Percentiles rank a stretch among this genome's conserved stretches.
Conservation (phyloP, 2,888 invertebrate genomes). For the Dastarcus helophoroides region DNA sequence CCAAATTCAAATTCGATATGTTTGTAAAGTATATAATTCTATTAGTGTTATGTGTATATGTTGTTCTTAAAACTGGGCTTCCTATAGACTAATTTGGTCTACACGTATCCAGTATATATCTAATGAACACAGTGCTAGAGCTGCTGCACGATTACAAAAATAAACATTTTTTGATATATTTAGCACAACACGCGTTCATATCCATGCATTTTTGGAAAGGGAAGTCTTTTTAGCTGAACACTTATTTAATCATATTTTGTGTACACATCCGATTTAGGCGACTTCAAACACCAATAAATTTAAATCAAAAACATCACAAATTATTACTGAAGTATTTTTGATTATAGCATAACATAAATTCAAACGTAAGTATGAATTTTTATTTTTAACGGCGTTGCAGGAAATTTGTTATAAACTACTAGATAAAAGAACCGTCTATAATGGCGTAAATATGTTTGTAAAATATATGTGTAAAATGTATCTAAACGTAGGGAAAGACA, state of each 20-base stretch:
- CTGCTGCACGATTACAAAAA: conserved; percentile 18
- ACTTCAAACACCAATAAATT: no score
- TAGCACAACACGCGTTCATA: no score
- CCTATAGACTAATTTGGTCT: conserved; percentile 21
- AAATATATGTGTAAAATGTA: conserved; percentile 29
- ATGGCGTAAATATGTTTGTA: conserved; percentile 29
- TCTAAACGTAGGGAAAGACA: conserved; percentile 26
- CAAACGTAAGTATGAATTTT: conserved; percentile 3
- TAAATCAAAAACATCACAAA: no score
- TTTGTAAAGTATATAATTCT: conserved; percentile 22
- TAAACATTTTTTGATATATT: conserved; percentile 1
- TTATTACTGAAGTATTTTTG: no score
- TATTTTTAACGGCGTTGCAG: conserved; percentile 25
- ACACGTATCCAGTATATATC: conserved; percentile 14
- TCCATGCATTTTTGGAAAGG: no score
- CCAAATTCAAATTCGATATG: conserved; percentile 9
- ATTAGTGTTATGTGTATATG: conserved; percentile 15
- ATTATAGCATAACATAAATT: no score
- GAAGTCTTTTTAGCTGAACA: no score
- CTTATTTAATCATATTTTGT: no score
- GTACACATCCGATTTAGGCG: no score
- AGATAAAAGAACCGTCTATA: conserved; percentile 27
- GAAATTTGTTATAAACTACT: conserved; percentile 23
- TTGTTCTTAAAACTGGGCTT: conserved; percentile 25
- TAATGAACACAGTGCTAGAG: conserved; percentile 18